Evolutionary conservation across 2,797 vertebrate species (phyloP).

Genomic region (Malacoraja senta): DNA sequence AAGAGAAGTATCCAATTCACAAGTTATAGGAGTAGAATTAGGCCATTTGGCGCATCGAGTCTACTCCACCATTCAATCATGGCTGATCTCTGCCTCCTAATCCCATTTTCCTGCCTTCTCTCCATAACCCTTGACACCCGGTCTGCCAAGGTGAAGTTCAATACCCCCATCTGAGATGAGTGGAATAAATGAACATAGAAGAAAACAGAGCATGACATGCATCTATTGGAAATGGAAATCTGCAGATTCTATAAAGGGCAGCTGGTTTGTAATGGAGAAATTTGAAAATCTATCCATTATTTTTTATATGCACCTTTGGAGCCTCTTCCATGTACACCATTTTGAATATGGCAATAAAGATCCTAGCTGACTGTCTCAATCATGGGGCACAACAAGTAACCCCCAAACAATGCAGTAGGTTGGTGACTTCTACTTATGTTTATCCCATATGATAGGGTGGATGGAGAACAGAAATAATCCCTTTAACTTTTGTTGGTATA

Average conservation of each 20-base stretch:
- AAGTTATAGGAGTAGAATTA: no score
- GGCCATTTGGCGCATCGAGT: no score
- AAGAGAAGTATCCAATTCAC: neutral
- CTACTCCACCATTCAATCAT: no score
- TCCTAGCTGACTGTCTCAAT: neutral
- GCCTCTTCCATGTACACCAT: neutral
- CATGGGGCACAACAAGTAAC: constrained; percentile 7
- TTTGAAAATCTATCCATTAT: neutral
- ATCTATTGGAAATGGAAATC: neutral
- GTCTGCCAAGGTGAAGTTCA: neutral
- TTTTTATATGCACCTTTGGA: neutral
- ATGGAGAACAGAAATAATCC: neutral
- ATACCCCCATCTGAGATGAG: neutral
- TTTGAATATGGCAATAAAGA: neutral
- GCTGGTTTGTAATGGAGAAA: neutral
- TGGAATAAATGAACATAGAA: neutral
- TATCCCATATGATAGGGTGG: neutral
- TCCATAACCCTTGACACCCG: no score
- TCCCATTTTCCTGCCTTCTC: no score
- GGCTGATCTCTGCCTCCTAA: no score
- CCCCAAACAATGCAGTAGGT: neutral
- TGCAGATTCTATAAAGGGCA: neutral
- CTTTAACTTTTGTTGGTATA: neutral
- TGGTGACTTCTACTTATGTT: neutral
- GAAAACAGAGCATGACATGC: neutral